These are phyloP conservation scores for Equus przewalskii DNA, from an alignment of 2,113 vertebrate species.

Conservation along the genomic window DNA sequence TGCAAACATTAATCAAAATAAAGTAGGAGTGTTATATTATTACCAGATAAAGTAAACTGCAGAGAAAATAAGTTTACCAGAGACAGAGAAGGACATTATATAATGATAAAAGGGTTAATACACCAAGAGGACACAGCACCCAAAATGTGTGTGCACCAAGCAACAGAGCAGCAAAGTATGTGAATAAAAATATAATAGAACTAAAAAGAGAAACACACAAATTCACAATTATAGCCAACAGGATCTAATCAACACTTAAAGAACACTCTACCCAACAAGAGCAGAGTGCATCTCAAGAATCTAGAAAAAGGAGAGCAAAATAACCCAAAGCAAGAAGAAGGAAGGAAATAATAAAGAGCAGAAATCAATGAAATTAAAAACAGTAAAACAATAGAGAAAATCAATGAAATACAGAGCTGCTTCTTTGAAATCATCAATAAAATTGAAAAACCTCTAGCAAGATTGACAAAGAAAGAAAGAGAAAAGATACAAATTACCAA, in stretches of 20 bases:
- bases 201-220: neutral
- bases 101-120: neutral
- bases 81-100: neutral
- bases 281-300: neutral
- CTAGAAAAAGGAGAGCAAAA: neutral
- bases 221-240: neutral
- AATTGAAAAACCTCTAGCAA: neutral
- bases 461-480: neutral
- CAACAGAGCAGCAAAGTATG: neutral
- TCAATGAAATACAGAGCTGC: neutral
- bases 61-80: neutral
- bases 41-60: neutral
- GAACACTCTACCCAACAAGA: neutral
- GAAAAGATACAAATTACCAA: neutral
- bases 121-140: neutral
- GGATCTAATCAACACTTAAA: neutral
- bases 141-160: neutral
- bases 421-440: neutral
- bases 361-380: neutral
- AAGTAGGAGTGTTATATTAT: neutral
- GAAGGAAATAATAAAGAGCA: neutral
- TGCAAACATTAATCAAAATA: neutral
- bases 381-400: neutral
- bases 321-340: neutral
- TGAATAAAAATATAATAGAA: neutral